Percentiles rank a stretch among this genome's conserved stretches.
Evolutionary conservation across 2,888 invertebrate species (phyloP).

Genomic region (Erebia palarica): DNA sequence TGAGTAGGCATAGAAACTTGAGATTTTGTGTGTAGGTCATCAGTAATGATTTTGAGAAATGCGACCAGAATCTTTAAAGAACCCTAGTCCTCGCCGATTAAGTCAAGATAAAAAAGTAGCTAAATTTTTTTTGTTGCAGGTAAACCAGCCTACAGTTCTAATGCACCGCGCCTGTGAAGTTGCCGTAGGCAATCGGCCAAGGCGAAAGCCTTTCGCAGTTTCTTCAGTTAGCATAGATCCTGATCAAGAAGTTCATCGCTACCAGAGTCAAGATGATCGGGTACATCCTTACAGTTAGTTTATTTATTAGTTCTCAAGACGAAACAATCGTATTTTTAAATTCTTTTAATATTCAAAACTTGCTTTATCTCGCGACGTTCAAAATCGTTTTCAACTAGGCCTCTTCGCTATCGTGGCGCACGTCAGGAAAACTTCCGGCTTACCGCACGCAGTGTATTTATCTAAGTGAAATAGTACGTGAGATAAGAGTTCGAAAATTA

Average conservation of each 20-base stretch:
- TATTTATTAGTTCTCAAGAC: slow-evolving; percentile 19
- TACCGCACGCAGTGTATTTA: too few species aligned
- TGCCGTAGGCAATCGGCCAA: slow-evolving; percentile 59
- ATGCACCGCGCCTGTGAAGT: slow-evolving; percentile 73
- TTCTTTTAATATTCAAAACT: background rate
- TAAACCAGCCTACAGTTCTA: slow-evolving; percentile 65
- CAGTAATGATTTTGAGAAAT: too few species aligned
- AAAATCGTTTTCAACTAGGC: too few species aligned
- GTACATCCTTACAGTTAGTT: slow-evolving; percentile 53
- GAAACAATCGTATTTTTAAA: background rate
- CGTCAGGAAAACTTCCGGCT: too few species aligned
- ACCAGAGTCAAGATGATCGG: slow-evolving; percentile 65
- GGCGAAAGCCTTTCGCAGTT: slow-evolving; percentile 57
- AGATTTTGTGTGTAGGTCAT: too few species aligned
- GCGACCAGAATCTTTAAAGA: too few species aligned
- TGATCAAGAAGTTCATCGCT: slow-evolving; percentile 53
- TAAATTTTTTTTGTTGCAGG: slow-evolving; percentile 49
- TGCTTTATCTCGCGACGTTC: too few species aligned
- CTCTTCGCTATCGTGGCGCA: too few species aligned
- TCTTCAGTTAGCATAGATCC: slow-evolving; percentile 53
- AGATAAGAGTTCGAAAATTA: too few species aligned
- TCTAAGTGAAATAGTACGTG: too few species aligned
- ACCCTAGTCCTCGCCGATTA: too few species aligned
- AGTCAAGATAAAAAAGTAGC: background rate
- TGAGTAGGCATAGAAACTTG: too few species aligned